These are phyloP conservation scores for Tachysurus fulvidraco DNA, from an alignment of 2,113 vertebrate genomes.

Conservation along the genomic window DNA sequence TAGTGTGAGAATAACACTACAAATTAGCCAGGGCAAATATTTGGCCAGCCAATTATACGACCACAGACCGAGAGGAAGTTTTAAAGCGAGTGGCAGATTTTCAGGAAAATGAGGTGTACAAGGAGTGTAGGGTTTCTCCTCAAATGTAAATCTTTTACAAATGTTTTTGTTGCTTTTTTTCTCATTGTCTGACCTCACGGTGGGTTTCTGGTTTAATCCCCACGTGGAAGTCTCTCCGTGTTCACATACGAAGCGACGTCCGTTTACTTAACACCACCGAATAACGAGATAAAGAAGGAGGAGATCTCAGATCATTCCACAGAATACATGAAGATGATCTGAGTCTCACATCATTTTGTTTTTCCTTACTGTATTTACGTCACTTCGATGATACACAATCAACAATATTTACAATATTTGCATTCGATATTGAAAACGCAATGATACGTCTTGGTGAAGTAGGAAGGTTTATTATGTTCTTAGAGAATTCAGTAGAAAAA, in stretches of 20 bases:
- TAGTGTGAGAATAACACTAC: slow-evolving; percentile 74
- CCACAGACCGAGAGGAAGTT: slow-evolving; percentile 48
- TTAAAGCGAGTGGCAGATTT: neutral
- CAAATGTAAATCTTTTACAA: neutral
- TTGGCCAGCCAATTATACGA: slow-evolving; percentile 67
- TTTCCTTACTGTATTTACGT: neutral
- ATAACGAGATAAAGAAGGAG: too few relatives aligned
- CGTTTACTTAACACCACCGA: neutral
- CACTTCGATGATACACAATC: neutral
- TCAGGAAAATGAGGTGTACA: neutral
- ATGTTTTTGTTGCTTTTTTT: neutral
- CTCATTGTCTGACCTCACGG: neutral
- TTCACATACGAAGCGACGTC: slow-evolving; percentile 59
- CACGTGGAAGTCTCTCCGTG: slow-evolving; percentile 53
- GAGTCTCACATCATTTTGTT: neutral
- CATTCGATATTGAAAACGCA: neutral
- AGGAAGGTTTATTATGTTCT: too few relatives aligned
- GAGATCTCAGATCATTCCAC: too few relatives aligned
- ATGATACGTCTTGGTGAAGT: too few relatives aligned
- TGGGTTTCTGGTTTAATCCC: slow-evolving; percentile 58
- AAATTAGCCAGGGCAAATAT: slow-evolving; percentile 78
- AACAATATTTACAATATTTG: neutral
- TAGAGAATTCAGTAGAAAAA: too few relatives aligned
- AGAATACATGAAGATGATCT: neutral
- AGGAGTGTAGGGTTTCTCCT: neutral